Evolutionary conservation across 2,888 invertebrate species (phyloP), one percentile per base, ranked within the genome.

Genomic region (Diarsia mendica): DNA sequence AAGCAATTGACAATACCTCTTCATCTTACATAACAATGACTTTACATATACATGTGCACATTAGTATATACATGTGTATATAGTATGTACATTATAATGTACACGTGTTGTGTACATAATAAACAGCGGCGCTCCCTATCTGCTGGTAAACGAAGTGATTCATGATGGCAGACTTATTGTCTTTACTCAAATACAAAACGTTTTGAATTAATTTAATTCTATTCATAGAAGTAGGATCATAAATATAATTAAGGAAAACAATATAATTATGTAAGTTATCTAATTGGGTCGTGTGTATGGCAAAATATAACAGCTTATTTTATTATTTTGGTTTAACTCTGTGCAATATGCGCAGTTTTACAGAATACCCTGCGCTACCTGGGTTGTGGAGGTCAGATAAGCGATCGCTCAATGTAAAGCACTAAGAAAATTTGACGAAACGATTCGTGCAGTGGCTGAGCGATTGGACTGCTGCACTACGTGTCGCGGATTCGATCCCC

Each of bases 101-200:
- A 58, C 66, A 82, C 72, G 60, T 73, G 51, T 23, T 70, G 39
- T 61, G 46, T 60, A 74, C 68, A 72, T 61, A 77, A 65, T 20
- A 70, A 55, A 77, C 77, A 76, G 63, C 68, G 46, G 64, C 44
- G 18, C 10, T 60, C 63, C 65, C 63, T 28, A 60, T 81, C 76
- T 44, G 75, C 55, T 15, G 48, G 13, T 46, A 67, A 20, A 63
- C 66, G 61, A 28, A 18, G 66, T 83, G 81, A 85, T 80, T 83
- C 84, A 85, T 70, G 51, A 58, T 61, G 65, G 61, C 58, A 69
- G 67, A 83, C 72, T 78, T 74, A 77, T 85, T 80, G 77, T 75
- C 74, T 70, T 79, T 20, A 49, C 20, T 33, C 8, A 33, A 55
- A 3, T 2, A 72, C 55, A 33, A 44, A 33, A 46, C 33, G 23